These are phyloP conservation scores for Pseudorectes ferrugineus DNA, from an alignment of 2,113 vertebrate species.

Conservation along the genomic window DNA sequence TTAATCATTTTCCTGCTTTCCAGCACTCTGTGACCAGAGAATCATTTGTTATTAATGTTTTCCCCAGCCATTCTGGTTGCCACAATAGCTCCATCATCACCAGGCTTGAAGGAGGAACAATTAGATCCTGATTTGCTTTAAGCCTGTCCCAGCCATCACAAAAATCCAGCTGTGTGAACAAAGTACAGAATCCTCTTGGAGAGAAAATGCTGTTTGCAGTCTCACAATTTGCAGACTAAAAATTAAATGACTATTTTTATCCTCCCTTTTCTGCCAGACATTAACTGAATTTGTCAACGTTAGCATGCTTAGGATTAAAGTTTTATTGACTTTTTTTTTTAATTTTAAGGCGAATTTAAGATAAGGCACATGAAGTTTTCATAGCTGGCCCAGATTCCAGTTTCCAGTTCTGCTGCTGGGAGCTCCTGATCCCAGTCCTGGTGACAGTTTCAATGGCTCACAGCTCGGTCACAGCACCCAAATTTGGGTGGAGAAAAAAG, in stretches of 20 bases:
- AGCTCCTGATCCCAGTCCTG: background rate
- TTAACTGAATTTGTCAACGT: conserved; percentile 17
- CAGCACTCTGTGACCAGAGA: background rate
- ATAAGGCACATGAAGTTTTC: background rate
- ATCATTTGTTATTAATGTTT: background rate
- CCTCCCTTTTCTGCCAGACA: background rate
- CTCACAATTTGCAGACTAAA: conserved; percentile 45
- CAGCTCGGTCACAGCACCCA: background rate
- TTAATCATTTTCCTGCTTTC: background rate
- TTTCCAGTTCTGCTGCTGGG: background rate
- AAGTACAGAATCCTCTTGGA: background rate
- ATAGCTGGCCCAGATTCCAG: background rate
- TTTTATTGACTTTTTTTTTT: background rate
- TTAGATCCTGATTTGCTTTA: conserved; percentile 18
- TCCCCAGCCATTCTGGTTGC: background rate
- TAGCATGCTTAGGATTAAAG: conserved; percentile 13
- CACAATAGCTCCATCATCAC: background rate
- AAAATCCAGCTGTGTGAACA: conserved; percentile 45
- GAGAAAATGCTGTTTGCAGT: conserved; percentile 23
- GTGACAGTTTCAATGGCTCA: background rate
- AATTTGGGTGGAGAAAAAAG: background rate
- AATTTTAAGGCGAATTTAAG: background rate
- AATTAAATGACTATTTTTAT: conserved; percentile 51
- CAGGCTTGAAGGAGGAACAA: background rate
- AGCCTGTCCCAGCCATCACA: background rate